Evolutionary conservation across 2,888 invertebrate species (phyloP).

Genomic region (Sesia bembeciformis): DNA sequence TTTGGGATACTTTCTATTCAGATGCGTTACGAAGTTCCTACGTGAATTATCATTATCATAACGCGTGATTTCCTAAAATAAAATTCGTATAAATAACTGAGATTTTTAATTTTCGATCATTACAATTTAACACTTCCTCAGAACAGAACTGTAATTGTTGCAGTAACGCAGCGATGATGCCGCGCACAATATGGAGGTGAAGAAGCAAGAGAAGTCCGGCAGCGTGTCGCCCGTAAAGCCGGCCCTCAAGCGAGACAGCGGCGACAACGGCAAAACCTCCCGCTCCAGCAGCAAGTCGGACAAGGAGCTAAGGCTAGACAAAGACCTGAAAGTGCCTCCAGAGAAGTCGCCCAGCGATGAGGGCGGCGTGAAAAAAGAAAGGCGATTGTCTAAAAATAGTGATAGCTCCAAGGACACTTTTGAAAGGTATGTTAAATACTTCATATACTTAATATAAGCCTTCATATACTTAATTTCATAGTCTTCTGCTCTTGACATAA

Average conservation of each 20-base stretch:
- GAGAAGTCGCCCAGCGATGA: constrained; percentile 57
- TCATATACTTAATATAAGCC: too few relatives aligned
- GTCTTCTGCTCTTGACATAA: too few relatives aligned
- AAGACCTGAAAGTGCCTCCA: constrained; percentile 46
- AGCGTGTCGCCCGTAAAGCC: constrained; percentile 55
- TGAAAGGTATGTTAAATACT: constrained; percentile 44
- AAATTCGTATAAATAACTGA: too few relatives aligned
- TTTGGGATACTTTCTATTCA: too few relatives aligned
- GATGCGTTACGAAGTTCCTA: too few relatives aligned
- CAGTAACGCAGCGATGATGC: constrained; percentile 45
- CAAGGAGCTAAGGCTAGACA: constrained; percentile 28
- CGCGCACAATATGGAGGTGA: constrained; percentile 57
- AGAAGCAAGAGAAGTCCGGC: constrained; percentile 59
- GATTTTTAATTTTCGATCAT: too few relatives aligned
- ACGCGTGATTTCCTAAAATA: too few relatives aligned
- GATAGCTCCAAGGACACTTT: constrained; percentile 57
- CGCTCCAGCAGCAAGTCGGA: constrained; percentile 36
- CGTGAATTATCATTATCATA: too few relatives aligned
- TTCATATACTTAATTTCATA: too few relatives aligned
- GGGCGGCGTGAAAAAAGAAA: constrained; percentile 31
- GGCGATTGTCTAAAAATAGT: constrained; percentile 44
- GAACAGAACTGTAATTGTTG: constrained; percentile 5
- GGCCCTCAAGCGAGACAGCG: constrained; percentile 34
- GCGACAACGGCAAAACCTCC: constrained; percentile 36
- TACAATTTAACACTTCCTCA: too few relatives aligned